These are phyloP conservation scores for Halisarca cf. caerulea DNA, from an alignment of 37 sponge, comb jelly and placozoan species.

Conservation along the genomic window DNA sequence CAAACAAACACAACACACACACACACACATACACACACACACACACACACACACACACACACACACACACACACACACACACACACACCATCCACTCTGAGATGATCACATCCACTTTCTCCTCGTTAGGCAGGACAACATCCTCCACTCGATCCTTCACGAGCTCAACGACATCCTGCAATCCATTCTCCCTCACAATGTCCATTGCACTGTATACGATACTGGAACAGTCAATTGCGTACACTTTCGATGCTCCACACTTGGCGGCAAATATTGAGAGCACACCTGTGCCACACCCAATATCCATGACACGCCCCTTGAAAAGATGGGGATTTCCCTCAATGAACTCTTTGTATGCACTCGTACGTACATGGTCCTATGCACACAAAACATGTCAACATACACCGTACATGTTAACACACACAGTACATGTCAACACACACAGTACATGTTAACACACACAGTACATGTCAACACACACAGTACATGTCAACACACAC, in stretches of 20 bases:
- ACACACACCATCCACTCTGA: slow-evolving; percentile 89
- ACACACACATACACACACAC: too few relatives aligned
- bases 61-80: neutral
- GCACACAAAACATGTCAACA: neutral
- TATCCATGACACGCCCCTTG: slow-evolving; percentile 70
- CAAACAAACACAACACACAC: too few relatives aligned
- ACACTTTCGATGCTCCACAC: slow-evolving; percentile 65
- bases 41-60: neutral
- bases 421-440: too few relatives aligned
- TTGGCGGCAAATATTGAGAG: slow-evolving; percentile 77
- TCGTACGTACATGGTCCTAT: slow-evolving; percentile 72
- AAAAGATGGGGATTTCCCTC: slow-evolving; percentile 55
- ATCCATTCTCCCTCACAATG: slow-evolving; percentile 78
- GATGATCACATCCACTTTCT: slow-evolving; percentile 79
- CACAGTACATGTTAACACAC: too few relatives aligned
- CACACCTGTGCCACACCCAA: slow-evolving; percentile 89
- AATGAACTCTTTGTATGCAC: slow-evolving; percentile 65
- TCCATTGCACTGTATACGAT: slow-evolving; percentile 81
- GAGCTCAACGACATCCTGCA: slow-evolving; percentile 46
- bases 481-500: too few relatives aligned
- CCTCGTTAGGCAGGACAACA: slow-evolving; percentile 66
- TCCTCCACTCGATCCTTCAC: slow-evolving; percentile 69
- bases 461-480: too few relatives aligned
- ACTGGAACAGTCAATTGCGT: slow-evolving; percentile 74
- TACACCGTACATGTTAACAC: neutral